Conservation (phyloP, 2,888 invertebrate species). For the Labia minor region DNA sequence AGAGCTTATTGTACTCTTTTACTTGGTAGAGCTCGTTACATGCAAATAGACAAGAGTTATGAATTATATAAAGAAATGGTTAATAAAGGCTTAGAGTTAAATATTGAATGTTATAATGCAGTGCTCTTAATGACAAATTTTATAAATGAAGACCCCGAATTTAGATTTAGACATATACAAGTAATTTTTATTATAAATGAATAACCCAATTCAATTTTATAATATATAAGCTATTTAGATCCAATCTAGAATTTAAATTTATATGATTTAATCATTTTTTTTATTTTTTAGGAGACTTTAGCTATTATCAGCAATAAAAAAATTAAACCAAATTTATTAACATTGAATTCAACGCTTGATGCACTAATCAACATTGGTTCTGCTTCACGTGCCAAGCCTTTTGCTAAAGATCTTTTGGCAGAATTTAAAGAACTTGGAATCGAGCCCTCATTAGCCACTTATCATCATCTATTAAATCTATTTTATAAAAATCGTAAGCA, state of each 20-base stretch:
- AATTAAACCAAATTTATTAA: slow-evolving; percentile 52
- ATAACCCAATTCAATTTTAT: no score
- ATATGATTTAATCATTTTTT: no score
- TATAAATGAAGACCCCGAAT: slow-evolving; percentile 52
- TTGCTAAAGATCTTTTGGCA: slow-evolving; percentile 42
- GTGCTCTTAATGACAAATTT: slow-evolving; percentile 50
- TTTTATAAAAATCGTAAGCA: slow-evolving; percentile 60
- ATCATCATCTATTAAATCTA: slow-evolving; percentile 57
- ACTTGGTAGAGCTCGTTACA: slow-evolving; percentile 67
- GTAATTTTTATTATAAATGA: slow-evolving; percentile 27
- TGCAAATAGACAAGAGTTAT: slow-evolving; percentile 52
- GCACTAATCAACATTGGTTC: slow-evolving; percentile 40
- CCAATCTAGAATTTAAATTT: no score
- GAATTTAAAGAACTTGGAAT: slow-evolving; percentile 59
- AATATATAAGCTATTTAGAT: no score
- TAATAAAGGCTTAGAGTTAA: slow-evolving; percentile 51
- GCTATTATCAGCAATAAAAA: slow-evolving; percentile 51
- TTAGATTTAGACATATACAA: slow-evolving; percentile 50
- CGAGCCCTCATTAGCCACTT: slow-evolving; percentile 62
- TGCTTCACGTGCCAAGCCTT: slow-evolving; percentile 36
- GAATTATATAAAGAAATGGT: slow-evolving; percentile 52
- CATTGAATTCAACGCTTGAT: slow-evolving; percentile 53
- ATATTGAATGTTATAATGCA: slow-evolving; percentile 57
- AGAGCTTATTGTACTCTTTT: slow-evolving; percentile 67
- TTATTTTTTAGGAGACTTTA: slow-evolving; percentile 42